Base-by-base conservation (phyloP, 2,888 invertebrate genomes). In the Pammene fasciana region DNA sequence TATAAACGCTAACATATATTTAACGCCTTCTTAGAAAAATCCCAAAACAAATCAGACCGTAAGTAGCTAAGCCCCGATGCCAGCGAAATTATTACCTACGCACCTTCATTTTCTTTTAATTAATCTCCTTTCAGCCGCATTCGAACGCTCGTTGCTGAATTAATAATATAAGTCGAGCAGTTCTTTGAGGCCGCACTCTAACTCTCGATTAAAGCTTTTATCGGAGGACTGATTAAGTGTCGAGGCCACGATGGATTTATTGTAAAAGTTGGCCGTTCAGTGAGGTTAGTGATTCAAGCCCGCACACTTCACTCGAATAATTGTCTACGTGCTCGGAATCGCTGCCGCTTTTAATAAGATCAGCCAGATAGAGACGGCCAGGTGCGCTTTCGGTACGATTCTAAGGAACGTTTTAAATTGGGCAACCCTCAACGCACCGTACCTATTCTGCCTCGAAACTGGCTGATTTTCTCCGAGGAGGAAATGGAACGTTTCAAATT, bases 261-360 rank as follows among this genome's bases (percentile, higher is more conserved):
- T 92, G 91, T 92, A 89, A 92, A 92, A 92, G 92, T 92, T 92
- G 84, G 88, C 84, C 89, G 88, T 90, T 89, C 90, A 81, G 82
- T 85, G 88, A 89, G 90, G 89, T 89, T 90, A 91, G 91, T 90
- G 90, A 91, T 91, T 91, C 90, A 88, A 89, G 88, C 87, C 88
- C 86, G 89, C 90, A 87, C 91, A 89, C 92, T 91, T 89, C 87
- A 89, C 87, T 87, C 88, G 90, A 89, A 92, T 92, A 92, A 92
- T 92, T 92, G 92, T 91, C 90, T 91, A 92, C 92, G 92, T 92
- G 92, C 88, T 89, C 86, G 86, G 91, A 92, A 92, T 92, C 68
- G 82, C 83, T 80, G 79, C 80, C 82, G 83, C 81, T 81, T 88
- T 90, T 90, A 91, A 90, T 92, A 90, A 90, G 86, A 88, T 88